phyloP scores from a whole-genome alignment of 2,888 invertebrate species.

The Lithophane ornitopus region DNA sequence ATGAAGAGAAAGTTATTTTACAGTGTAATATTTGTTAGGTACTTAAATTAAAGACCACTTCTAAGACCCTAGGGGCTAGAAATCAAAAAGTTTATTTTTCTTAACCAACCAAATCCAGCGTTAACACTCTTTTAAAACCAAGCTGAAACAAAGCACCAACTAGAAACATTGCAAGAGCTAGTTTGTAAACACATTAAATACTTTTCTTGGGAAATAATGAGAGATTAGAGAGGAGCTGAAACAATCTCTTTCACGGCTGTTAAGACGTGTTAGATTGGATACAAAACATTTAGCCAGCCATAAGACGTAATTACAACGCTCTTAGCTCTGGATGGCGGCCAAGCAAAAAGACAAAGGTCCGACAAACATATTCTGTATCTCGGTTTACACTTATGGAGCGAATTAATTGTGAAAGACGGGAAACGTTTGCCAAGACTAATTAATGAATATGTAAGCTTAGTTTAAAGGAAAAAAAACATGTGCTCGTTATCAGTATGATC shows the following conservation, averaged over 20 bases:
- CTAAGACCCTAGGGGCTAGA: background rate
- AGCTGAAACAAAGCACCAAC: conserved; percentile 13
- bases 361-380: conserved; percentile 46
- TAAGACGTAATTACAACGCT: conserved; percentile 75
- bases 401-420: conserved; percentile 46
- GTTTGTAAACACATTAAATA: conserved; percentile 40
- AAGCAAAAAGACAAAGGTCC: conserved; percentile 68
- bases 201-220: conserved; percentile 45
- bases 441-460: conserved; percentile 13
- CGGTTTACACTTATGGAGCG: conserved; percentile 46
- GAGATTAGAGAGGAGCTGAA: conserved; percentile 47
- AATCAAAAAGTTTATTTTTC: background rate
- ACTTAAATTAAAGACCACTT: background rate
- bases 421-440: conserved; percentile 42
- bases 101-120: background rate
- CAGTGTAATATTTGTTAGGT: background rate
- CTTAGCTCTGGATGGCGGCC: conserved; percentile 73
- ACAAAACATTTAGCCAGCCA: conserved; percentile 66
- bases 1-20: background rate
- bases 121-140: background rate
- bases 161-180: conserved; percentile 27
- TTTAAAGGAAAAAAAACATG: conserved; percentile 3
- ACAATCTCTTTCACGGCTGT: conserved; percentile 49
- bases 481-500: conserved; percentile 1
- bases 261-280: conserved; percentile 57